phyloP scores from a whole-genome alignment of 64 coral and sea anemone genomes.

The Astreopora myriophthalma region DNA sequence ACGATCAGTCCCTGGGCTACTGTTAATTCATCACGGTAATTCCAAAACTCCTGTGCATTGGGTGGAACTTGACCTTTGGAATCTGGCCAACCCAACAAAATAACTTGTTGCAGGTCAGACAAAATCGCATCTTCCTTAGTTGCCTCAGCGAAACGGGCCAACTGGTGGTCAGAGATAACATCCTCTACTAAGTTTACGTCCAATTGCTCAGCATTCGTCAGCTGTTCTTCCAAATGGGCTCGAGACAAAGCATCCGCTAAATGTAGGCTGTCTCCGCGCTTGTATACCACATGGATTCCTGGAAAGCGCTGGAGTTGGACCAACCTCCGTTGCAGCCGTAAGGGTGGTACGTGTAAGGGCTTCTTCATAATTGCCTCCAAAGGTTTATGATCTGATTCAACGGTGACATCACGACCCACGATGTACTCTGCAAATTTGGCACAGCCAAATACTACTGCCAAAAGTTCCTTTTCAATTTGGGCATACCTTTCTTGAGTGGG shows the following conservation, averaged over 20 bases:
- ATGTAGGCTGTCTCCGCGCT: not conserved
- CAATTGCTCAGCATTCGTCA: no score
- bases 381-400: slow-evolving; percentile 10
- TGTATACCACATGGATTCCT: slow-evolving; percentile 1
- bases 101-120: not conserved
- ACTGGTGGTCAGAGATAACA: slow-evolving; percentile 23
- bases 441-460: slow-evolving; percentile 49
- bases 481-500: slow-evolving; percentile 26
- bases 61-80: not conserved
- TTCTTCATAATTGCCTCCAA: not conserved
- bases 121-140: slow-evolving; percentile 34
- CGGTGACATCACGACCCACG: not conserved
- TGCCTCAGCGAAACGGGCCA: not conserved
- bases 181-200: slow-evolving; percentile 18
- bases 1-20: no score
- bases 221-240: no score
- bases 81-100: slow-evolving; percentile 23
- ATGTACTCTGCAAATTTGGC: slow-evolving; percentile 43
- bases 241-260: not conserved
- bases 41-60: not conserved
- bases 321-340: slow-evolving; percentile 37
- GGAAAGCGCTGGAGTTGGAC: slow-evolving; percentile 11
- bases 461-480: slow-evolving; percentile 53
- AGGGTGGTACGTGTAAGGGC: not conserved
- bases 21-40: slow-evolving; percentile 16